Evolutionary conservation across 2,113 vertebrate species (phyloP), one percentile per base, ranked within the genome.

Genomic region (Megaceryle torquata): DNA sequence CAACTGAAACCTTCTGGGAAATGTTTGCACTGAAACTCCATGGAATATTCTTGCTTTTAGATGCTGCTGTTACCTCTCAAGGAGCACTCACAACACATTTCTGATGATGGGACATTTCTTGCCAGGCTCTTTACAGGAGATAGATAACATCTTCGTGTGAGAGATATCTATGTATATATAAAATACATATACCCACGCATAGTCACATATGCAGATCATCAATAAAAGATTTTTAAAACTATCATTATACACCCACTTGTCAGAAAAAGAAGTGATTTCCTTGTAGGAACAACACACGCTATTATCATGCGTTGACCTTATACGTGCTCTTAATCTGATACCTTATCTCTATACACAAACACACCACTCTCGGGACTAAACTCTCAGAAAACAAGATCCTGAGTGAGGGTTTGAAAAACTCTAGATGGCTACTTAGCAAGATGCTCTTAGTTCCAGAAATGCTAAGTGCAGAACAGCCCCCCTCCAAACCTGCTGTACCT

Each of bases 81-180:
- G 54, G 59, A 69, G 59, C 85, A 57, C 13, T 11, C 5, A 5
- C 5, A 29, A 12, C 7, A 41, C 16, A 2, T n/a, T 67, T 71
- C 41, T 91, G 94, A 71, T 89, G 85, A 90, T 35, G 46, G 83
- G 76, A 59, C 91, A 15, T 20, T 88, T 89, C 88, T 88, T 16
- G 39, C 65, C 18, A 20, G 20, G 67, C 25, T 83, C 63, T 15
- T 82, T 70, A 53, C 71, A 91, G 71, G 56, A 64, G 78, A 43
- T 2, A 13, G 51, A 93, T 44, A 75, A 31, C 51, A 91, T 70
- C 82, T 85, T 80, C 29, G 21, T 72, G 67, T 39, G 59, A 72
- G 24, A 64, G 7, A 25, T 25, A 51, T 25, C 12, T 51, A 51
- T 25, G 50, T 50, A 50, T 50, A 69, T 53, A 53, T 26, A 31